Percentiles rank a stretch among this genome's conserved stretches.
These are phyloP conservation scores for Poeciliopsis infans DNA, from an alignment of 2,797 vertebrate genomes.

Conservation along the genomic window DNA sequence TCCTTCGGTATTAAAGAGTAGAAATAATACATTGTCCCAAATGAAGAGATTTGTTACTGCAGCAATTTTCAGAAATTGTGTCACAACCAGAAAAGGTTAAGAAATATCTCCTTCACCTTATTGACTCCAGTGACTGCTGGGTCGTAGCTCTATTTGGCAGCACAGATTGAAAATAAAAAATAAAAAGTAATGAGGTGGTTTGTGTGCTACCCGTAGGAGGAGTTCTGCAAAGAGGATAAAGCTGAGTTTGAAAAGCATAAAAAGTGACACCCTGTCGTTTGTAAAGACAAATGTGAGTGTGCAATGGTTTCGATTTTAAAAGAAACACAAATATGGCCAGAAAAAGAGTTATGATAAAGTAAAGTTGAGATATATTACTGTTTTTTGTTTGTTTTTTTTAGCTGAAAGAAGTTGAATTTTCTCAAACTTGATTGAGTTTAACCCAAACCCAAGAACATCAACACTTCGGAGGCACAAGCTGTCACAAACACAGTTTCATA, in stretches of 20 bases:
- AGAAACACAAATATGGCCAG: not conserved
- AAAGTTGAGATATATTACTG: not conserved
- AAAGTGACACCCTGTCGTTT: too few relatives aligned
- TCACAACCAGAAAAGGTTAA: not conserved
- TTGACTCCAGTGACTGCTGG: not conserved
- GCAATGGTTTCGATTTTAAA: not conserved
- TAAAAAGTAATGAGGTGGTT: not conserved
- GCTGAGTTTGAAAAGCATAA: not conserved
- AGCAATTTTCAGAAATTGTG: not conserved
- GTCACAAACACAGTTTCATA: constrained; percentile 11
- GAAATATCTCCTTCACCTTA: not conserved
- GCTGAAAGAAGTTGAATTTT: constrained; percentile 27
- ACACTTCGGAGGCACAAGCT: constrained; percentile 8
- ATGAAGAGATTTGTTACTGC: not conserved
- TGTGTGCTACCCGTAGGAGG: not conserved
- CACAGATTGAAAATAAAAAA: not conserved
- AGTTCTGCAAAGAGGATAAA: not conserved
- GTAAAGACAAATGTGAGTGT: not conserved
- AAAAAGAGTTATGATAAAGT: not conserved
- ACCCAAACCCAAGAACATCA: constrained; percentile 23
- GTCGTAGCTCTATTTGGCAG: not conserved
- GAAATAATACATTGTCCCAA: not conserved
- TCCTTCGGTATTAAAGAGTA: not conserved
- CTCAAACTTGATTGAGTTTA: constrained; percentile 45
- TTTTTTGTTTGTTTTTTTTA: too few relatives aligned